A percentile compares a stretch with the other conserved stretches of the same genome.
phyloP scores from a whole-genome alignment of 1,140 invertebrate genomes.

The Hylyphantes graminicola region DNA sequence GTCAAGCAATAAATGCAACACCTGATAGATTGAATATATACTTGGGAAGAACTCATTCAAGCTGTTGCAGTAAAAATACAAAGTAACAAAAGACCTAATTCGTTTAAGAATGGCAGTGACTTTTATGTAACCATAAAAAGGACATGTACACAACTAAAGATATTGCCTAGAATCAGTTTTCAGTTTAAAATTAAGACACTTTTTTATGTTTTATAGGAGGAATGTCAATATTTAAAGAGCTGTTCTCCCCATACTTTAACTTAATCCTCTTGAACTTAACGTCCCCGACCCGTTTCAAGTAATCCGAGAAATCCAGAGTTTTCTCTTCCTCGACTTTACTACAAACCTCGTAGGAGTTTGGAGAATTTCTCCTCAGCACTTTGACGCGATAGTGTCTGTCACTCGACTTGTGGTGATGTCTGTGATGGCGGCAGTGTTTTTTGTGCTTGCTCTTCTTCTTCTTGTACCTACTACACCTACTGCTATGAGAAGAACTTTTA shows the following conservation, averaged over 20 bases:
- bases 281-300: constrained; percentile 43
- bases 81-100: constrained; percentile 48
- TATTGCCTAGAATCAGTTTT: constrained; percentile 28
- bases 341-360: constrained; percentile 11
- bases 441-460: constrained; percentile 57
- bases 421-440: not conserved
- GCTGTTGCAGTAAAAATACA: constrained; percentile 18
- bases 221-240: constrained; percentile 55
- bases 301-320: constrained; percentile 37
- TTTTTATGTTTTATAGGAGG: constrained; percentile 55
- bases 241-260: constrained; percentile 49
- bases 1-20: too few species aligned
- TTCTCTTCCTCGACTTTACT: not conserved
- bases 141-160: constrained; percentile 16
- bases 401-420: not conserved
- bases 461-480: constrained; percentile 39
- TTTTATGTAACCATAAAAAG: constrained; percentile 13
- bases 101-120: constrained; percentile 31
- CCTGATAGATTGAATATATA: too few species aligned
- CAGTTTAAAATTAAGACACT: constrained; percentile 54
- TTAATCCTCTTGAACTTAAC: constrained; percentile 46
- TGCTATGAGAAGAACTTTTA: constrained; percentile 19
- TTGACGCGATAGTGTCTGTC: constrained; percentile 2
- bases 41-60: too few species aligned
- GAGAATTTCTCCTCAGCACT: constrained; percentile 26